Conservation (phyloP, 2,797 vertebrate species). For the Pseudochirops cupreus region DNA sequence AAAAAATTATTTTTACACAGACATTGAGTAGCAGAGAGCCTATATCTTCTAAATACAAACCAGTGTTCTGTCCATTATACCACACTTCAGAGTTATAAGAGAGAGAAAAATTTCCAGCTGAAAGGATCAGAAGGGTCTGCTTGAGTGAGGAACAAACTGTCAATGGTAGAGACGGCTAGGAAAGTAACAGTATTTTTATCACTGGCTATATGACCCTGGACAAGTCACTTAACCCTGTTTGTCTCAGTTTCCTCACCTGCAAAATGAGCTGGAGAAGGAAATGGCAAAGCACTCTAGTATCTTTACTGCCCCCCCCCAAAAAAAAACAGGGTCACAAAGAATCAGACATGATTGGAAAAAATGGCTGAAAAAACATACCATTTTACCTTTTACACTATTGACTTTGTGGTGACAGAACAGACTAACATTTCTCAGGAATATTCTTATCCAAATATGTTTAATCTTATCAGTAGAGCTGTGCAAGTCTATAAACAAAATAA, state of each 20-base stretch:
- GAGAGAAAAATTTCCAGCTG: not conserved
- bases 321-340: not conserved
- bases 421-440: constrained; percentile 57
- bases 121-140: not conserved
- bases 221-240: not conserved
- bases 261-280: not conserved
- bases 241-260: not conserved
- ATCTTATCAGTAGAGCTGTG: constrained; percentile 63
- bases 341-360: not conserved
- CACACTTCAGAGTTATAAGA: not conserved
- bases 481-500: constrained; percentile 51
- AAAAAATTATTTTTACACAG: not conserved
- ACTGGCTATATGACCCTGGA: not conserved
- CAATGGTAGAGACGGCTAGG: not conserved
- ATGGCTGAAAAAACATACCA: not conserved
- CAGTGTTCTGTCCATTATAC: not conserved
- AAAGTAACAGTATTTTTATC: not conserved
- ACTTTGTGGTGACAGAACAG: not conserved
- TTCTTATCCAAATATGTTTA: constrained; percentile 62
- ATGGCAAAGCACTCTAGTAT: not conserved
- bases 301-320: not conserved
- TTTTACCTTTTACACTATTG: constrained; percentile 61
- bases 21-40: not conserved
- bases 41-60: not conserved
- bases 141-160: not conserved